phyloP scores from a whole-genome alignment of 2,888 invertebrate genomes.

The Clistopyga incitator region DNA sequence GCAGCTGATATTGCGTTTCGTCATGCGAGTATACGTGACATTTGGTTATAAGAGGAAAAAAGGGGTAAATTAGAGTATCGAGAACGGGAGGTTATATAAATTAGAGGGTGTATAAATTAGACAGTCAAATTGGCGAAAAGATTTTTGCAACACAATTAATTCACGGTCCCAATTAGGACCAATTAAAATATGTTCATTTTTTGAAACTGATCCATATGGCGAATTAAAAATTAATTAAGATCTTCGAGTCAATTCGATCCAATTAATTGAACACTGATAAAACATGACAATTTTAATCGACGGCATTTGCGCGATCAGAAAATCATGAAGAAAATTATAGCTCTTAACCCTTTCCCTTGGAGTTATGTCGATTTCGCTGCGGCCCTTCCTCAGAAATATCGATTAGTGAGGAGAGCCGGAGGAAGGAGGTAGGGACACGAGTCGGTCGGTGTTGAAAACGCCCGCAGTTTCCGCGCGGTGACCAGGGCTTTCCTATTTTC shows the following conservation, averaged over 20 bases:
- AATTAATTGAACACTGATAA: too few relatives aligned
- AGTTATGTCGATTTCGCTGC: too few relatives aligned
- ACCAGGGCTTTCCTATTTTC: slow-evolving; percentile 27
- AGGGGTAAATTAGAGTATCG: background rate
- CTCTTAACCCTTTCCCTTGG: too few relatives aligned
- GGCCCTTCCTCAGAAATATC: too few relatives aligned
- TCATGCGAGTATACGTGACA: slow-evolving; percentile 6
- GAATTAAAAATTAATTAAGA: too few relatives aligned
- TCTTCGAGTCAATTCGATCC: too few relatives aligned
- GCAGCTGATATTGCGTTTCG: background rate
- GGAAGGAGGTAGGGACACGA: background rate
- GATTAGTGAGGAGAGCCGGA: too few relatives aligned
- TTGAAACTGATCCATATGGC: too few relatives aligned
- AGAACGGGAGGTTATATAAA: slow-evolving; percentile 1
- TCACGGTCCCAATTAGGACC: background rate
- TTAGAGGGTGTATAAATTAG: background rate
- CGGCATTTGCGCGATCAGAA: too few relatives aligned
- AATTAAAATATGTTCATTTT: too few relatives aligned
- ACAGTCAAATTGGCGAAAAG: background rate
- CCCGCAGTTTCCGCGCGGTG: background rate
- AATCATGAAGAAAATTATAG: too few relatives aligned
- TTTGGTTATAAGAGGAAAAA: background rate
- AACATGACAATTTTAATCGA: too few relatives aligned
- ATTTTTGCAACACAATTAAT: background rate
- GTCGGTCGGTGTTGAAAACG: background rate